Conservation (phyloP, 2,113 vertebrate genomes). For the Equus quagga region DNA sequence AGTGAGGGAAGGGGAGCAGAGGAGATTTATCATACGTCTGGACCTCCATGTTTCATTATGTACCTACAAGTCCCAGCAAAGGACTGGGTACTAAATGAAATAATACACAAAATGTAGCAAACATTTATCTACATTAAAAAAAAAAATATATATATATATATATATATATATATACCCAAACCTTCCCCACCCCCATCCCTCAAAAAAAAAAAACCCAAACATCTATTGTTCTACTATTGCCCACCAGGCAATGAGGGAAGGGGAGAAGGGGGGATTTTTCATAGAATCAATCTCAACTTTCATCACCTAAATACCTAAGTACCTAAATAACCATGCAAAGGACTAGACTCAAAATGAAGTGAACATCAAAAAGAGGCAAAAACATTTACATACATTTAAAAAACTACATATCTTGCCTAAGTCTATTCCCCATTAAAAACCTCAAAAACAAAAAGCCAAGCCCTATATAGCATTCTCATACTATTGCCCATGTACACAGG, state of each 20-base stretch:
- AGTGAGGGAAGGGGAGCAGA: slow-evolving; percentile 60
- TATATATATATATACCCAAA: background rate
- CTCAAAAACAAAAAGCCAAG: background rate
- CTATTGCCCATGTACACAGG: background rate
- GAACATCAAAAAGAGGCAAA: background rate
- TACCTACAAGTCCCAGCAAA: slow-evolving; percentile 45
- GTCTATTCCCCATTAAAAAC: background rate
- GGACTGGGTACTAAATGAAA: slow-evolving; percentile 20
- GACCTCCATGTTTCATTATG: slow-evolving; percentile 66
- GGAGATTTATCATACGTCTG: slow-evolving; percentile 78
- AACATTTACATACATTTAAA: slow-evolving; percentile 30
- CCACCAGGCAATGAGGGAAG: slow-evolving; percentile 47
- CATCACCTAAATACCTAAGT: background rate
- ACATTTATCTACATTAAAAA: slow-evolving; percentile 64
- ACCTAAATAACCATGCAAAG: slow-evolving; percentile 44
- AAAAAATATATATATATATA: background rate
- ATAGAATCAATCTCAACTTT: slow-evolving; percentile 73
- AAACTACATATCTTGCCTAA: background rate
- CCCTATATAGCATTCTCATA: background rate
- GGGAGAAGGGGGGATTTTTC: slow-evolving; percentile 61
- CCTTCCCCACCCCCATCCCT: background rate
- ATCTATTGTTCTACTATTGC: slow-evolving; percentile 66
- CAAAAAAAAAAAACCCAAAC: background rate
- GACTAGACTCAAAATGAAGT: slow-evolving; percentile 36
- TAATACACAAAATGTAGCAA: slow-evolving; percentile 54